Conservation (phyloP, 2,113 vertebrate species). For the Aptenodytes patagonicus region DNA sequence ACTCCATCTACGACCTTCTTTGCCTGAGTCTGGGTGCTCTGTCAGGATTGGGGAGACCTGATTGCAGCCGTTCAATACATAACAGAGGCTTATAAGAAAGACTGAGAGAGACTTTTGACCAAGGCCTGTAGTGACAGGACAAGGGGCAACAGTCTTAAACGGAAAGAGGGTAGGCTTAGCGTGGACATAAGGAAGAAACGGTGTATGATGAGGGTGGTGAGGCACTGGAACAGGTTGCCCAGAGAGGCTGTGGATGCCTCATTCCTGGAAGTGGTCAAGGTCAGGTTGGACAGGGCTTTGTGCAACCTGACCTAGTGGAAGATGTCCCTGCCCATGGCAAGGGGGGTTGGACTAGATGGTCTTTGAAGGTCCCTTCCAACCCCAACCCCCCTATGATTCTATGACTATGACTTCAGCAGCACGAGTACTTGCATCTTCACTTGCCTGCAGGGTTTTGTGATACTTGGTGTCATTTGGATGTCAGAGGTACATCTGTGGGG, state of each 20-base stretch:
- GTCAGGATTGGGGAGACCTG: neutral
- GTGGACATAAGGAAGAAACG: rapidly evolving
- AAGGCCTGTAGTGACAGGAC: neutral
- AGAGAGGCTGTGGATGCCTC: neutral
- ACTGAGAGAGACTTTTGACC: neutral
- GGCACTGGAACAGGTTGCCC: neutral
- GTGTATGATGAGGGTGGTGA: neutral
- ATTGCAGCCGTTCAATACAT: neutral
- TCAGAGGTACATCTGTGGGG: neutral
- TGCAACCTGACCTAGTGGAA: neutral
- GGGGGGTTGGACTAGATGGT: rapidly evolving
- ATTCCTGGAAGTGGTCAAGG: neutral
- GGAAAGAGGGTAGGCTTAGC: neutral
- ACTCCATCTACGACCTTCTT: neutral
- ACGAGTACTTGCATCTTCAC: rapidly evolving
- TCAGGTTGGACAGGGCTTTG: neutral
- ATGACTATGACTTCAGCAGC: neutral
- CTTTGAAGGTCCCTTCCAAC: neutral
- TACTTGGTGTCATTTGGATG: neutral
- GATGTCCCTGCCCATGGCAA: neutral
- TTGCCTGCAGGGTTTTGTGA: neutral
- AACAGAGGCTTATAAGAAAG: neutral
- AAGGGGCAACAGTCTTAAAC: neutral
- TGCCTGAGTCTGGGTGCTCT: neutral
- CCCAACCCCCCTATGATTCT: neutral